Conservation (phyloP, 2,113 vertebrate species). For the Egretta garzetta region DNA sequence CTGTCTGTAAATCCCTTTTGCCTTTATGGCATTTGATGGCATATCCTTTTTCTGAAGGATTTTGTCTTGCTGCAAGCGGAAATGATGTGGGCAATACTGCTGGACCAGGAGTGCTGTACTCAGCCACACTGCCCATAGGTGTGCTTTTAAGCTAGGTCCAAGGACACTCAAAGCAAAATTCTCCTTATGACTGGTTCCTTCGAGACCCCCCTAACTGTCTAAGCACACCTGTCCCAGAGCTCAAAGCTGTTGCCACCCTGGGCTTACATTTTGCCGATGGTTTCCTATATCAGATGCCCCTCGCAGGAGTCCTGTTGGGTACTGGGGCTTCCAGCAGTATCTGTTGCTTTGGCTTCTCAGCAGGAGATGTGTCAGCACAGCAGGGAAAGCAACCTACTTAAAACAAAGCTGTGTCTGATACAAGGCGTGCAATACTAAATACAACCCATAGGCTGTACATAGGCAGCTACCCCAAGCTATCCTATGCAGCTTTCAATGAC, state of each 20-base stretch:
- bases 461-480: neutral
- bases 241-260: neutral
- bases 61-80: neutral
- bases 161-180: neutral
- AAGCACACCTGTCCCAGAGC: neutral
- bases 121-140: rapidly evolving
- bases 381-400: neutral
- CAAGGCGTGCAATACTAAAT: neutral
- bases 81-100: rapidly evolving
- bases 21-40: neutral
- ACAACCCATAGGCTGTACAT: neutral
- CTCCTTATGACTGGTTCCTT: neutral
- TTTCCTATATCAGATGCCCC: neutral
- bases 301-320: neutral
- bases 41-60: neutral
- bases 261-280: rapidly evolving
- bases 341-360: neutral
- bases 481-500: neutral
- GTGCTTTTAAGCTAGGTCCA: neutral
- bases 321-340: neutral
- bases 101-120: neutral
- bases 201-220: neutral
- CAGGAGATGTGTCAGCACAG: rapidly evolving
- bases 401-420: neutral
- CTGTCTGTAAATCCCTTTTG: neutral